Evolutionary conservation across 2,113 vertebrate species (phyloP).

Genomic region (Calidris pygmaea): DNA sequence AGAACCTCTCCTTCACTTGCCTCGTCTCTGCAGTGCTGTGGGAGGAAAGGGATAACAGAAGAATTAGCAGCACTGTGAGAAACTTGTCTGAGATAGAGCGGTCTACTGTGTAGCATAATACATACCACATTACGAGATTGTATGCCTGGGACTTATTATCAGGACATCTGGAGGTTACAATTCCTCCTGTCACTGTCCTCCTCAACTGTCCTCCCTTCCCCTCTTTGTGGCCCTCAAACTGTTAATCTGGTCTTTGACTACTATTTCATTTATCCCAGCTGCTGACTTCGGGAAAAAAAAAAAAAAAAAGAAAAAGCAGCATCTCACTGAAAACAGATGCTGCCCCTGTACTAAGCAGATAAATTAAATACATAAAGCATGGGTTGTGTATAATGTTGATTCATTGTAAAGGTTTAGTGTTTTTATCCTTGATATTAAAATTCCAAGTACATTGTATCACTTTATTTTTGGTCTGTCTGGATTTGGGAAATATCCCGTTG

Average conservation of each 20-base stretch:
- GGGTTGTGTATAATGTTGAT: neutral
- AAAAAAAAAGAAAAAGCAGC: neutral
- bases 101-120: neutral
- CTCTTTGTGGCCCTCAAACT: neutral
- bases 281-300: neutral
- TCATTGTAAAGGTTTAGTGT: neutral
- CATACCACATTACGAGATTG: neutral
- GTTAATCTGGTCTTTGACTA: constrained; percentile 23
- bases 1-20: neutral
- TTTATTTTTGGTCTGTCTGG: neutral
- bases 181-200: neutral
- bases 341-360: neutral
- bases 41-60: neutral
- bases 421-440: constrained; percentile 9
- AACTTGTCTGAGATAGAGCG: neutral
- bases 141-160: neutral
- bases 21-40: neutral
- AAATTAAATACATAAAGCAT: constrained; percentile 5
- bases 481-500: neutral
- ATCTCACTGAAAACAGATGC: constrained; percentile 57
- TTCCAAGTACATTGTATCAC: neutral
- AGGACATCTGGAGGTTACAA: neutral
- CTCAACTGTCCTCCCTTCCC: neutral
- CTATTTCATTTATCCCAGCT: constrained; percentile 48
- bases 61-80: neutral